A percentile compares a stretch with the other conserved stretches of the same genome.
Conservation (phyloP, 2,797 vertebrate genomes). For the Morus bassanus region DNA sequence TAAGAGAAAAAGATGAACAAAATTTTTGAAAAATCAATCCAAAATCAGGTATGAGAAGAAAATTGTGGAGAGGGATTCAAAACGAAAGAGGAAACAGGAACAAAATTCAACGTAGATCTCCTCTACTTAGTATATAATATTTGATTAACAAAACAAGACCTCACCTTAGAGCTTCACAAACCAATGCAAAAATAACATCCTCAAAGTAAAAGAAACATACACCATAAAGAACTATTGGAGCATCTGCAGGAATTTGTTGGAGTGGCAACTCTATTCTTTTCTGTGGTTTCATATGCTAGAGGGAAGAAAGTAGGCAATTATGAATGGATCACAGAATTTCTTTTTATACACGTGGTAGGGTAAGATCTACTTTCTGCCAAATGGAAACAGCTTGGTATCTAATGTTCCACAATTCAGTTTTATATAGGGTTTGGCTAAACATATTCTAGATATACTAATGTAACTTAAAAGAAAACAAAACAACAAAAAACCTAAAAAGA, state of each 20-base stretch:
- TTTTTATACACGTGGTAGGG: neutral
- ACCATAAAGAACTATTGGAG: neutral
- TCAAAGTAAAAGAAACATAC: neutral
- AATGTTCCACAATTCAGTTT: neutral
- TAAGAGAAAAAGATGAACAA: neutral
- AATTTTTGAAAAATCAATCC: neutral
- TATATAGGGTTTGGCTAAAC: neutral
- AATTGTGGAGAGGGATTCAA: neutral
- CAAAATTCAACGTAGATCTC: rapidly evolving
- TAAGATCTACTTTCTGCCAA: neutral
- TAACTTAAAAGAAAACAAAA: neutral
- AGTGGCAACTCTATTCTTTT: neutral
- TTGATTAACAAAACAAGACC: neutral
- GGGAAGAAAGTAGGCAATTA: neutral
- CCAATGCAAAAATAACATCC: neutral
- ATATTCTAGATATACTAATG: neutral
- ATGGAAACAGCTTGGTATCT: neutral
- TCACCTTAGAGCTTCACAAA: neutral
- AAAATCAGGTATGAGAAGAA: neutral
- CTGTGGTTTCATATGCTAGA: neutral
- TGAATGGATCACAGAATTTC: neutral
- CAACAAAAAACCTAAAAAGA: neutral
- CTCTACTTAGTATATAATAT: neutral
- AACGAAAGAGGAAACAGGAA: neutral
- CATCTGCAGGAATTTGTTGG: neutral